phyloP scores from a whole-genome alignment of 2,888 invertebrate species.

The Eupithecia centaureata region DNA sequence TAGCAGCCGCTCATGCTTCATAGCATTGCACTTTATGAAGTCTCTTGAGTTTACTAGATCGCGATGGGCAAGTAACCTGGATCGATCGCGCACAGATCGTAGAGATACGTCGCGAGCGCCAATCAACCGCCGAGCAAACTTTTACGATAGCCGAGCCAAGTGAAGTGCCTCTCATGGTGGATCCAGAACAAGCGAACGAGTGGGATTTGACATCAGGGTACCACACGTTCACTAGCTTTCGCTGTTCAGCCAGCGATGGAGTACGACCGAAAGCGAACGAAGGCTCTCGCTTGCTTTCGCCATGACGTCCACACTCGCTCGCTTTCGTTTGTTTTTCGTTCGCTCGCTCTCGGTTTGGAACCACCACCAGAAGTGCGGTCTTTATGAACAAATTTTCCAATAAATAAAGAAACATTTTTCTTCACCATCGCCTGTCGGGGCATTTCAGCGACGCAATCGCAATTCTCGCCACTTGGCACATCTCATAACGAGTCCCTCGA shows the following conservation, averaged over 20 bases:
- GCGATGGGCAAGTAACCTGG: conserved; percentile 59
- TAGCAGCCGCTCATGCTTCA: conserved; percentile 21
- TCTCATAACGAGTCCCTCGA: conserved; percentile 62
- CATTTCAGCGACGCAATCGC: conserved; percentile 55
- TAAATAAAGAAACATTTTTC: conserved; percentile 40
- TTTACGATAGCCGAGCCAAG: conserved; percentile 36
- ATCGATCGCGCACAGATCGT: conserved; percentile 68
- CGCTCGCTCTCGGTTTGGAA: no score
- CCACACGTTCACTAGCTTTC: no score
- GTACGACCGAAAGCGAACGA: no score
- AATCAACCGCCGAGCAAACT: conserved; percentile 46
- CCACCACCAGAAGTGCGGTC: conserved; percentile 36
- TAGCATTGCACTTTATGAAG: conserved; percentile 56
- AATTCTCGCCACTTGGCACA: conserved; percentile 66
- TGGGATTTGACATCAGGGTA: no score
- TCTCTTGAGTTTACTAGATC: conserved; percentile 57
- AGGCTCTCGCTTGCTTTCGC: no score
- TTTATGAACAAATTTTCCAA: conserved; percentile 42
- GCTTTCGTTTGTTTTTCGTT: no score
- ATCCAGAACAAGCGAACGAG: no score
- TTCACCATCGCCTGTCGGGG: conserved; percentile 48
- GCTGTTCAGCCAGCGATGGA: no score
- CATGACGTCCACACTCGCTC: no score
- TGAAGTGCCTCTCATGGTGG: conserved; percentile 34
- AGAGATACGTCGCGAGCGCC: conserved; percentile 68